Percentiles rank a stretch among this genome's conserved stretches.
These are phyloP conservation scores for Onychostruthus taczanowskii DNA, from an alignment of 2,113 vertebrate species.

Conservation along the genomic window DNA sequence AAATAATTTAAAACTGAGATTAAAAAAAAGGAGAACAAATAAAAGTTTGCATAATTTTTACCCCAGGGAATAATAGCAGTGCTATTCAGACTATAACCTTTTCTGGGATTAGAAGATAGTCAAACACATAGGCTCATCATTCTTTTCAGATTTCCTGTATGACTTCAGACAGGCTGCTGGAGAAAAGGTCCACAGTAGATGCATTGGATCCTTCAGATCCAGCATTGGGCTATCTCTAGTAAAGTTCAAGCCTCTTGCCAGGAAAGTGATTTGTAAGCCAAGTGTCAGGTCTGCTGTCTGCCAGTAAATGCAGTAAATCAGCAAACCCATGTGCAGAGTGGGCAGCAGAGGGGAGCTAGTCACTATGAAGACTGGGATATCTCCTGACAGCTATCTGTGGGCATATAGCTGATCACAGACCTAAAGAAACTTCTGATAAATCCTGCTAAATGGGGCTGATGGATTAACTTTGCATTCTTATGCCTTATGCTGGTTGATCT, in stretches of 20 bases:
- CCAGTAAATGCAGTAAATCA: rapidly evolving
- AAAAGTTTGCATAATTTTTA: neutral
- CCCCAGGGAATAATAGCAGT: neutral
- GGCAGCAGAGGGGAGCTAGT: neutral
- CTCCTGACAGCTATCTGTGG: neutral
- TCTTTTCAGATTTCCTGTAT: neutral
- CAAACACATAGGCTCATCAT: neutral
- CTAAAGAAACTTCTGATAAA: neutral
- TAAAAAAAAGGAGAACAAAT: neutral
- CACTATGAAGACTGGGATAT: neutral
- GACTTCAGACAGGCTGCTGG: neutral
- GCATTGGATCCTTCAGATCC: neutral
- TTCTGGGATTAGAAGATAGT: neutral
- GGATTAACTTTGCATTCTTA: neutral
- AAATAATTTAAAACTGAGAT: neutral
- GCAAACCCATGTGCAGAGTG: neutral
- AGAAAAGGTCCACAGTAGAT: neutral
- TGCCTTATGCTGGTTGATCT: neutral
- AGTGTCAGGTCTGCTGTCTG: neutral
- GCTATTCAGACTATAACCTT: neutral
- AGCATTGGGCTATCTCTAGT: neutral
- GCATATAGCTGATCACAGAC: neutral
- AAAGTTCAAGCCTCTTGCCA: neutral
- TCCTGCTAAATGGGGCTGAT: neutral
- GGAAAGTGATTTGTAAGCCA: neutral